phyloP scores from a whole-genome alignment of 1,140 invertebrate genomes.

The Polypedilum pembai region DNA sequence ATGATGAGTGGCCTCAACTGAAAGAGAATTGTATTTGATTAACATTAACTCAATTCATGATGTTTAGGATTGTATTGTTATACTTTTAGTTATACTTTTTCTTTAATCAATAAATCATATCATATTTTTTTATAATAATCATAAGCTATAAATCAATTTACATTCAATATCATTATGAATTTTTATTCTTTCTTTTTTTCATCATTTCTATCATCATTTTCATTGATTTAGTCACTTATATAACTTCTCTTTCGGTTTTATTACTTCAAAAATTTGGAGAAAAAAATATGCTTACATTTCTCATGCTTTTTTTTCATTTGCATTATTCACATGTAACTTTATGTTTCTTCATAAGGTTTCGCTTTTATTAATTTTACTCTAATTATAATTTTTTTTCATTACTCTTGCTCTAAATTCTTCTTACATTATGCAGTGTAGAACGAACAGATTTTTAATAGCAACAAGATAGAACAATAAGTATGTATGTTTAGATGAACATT shows the following conservation, averaged over 20 bases:
- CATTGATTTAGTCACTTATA: conserved; percentile 5
- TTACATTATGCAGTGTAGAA: not conserved
- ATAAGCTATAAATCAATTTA: not conserved
- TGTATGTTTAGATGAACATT: not conserved
- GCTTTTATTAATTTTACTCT: not conserved
- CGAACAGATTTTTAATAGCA: not conserved
- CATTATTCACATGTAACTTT: not conserved
- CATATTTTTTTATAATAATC: not conserved
- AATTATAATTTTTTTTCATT: not conserved
- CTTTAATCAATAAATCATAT: conserved; percentile 15
- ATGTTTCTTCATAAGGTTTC: conserved; percentile 1
- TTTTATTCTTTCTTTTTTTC: not conserved
- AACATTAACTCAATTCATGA: not conserved
- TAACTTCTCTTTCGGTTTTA: not conserved
- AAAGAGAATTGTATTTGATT: not conserved
- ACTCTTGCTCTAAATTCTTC: not conserved
- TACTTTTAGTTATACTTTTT: conserved; percentile 16
- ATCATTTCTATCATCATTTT: not conserved
- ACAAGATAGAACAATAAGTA: not conserved
- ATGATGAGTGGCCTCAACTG: not conserved
- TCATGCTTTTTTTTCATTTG: not conserved
- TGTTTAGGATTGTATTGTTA: not conserved
- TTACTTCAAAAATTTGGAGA: not conserved
- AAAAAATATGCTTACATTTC: not conserved
- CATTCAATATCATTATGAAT: conserved; percentile 12